Base-by-base conservation (phyloP, 1,140 invertebrate species). In the Drosophila novamexicana region DNA sequence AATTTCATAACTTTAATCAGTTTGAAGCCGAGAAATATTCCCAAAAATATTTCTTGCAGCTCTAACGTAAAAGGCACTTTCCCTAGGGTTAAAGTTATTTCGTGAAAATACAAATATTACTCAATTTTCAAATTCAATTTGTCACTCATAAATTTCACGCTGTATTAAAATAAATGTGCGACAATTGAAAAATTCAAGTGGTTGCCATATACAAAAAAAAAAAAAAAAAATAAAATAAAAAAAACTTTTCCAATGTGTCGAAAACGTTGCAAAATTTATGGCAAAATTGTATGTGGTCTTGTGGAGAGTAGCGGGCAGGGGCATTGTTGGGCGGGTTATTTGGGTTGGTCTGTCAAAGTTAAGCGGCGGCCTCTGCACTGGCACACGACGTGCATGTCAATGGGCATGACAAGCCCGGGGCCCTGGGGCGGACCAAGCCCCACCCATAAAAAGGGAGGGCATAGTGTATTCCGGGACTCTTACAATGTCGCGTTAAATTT, bases 61-160 rank as follows among this genome's bases (percentile, higher is more conserved):
- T 22, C 44, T 16, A 16, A 9, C 7, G 18, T 29, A 29, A 37
- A 42, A 29, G 12, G n/a, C 22, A 7, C 12, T 44, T 58, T 58
- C 22, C 42, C 9, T 34, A 7, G 14, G n/a, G 5, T 45, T 36
- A 36, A 59, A 47, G 42, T 32, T 56, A 12, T 39, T 56, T 37
- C 9, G 16, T 14, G 7, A 12, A 56, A 77, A 3, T 22, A 22
- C 22, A 22, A 79, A 77, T 77, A 77, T 79, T 77, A 47, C 61
- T 77, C 63, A 77, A 79, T 77, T 79, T 73, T 64, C 65, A 77
- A 90, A 89, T 89, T 89, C 85, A 89, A 89, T 89, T 89, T 89
- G 81, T 85, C 85, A 89, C 61, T 85, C 85, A 90, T 90, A 89
- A 89, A 89, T 89, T 89, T 89, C 85, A 89, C 81, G 85, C 68